phyloP scores from a whole-genome alignment of 2,797 vertebrate genomes.

The Craterocephalus amniculus region DNA sequence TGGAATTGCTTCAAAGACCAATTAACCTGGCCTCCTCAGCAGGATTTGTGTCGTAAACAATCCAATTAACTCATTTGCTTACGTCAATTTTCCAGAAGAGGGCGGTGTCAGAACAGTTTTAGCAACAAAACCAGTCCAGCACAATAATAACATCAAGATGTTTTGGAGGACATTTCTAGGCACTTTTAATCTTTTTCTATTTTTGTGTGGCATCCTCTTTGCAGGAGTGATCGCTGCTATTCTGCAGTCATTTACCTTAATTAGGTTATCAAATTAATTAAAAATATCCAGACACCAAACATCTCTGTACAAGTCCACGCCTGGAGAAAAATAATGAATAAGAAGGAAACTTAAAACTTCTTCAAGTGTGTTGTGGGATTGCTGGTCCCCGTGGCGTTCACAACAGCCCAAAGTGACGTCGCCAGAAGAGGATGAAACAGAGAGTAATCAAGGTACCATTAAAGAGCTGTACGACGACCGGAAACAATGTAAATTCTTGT shows the following conservation, averaged over 20 bases:
- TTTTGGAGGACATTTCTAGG: not conserved
- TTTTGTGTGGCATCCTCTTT: not conserved
- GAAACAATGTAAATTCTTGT: not conserved
- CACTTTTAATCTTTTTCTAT: not conserved
- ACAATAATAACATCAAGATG: slow-evolving; percentile 12
- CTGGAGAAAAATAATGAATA: not conserved
- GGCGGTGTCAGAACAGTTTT: slow-evolving; percentile 74
- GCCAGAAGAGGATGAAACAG: slow-evolving; percentile 29
- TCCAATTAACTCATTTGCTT: slow-evolving; percentile 70
- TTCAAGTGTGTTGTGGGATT: slow-evolving; percentile 20
- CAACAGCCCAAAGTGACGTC: slow-evolving; percentile 64
- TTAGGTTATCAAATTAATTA: not conserved
- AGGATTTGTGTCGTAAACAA: slow-evolving; percentile 35
- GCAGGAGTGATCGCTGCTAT: not conserved
- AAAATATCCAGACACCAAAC: not conserved
- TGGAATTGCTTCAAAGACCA: not conserved
- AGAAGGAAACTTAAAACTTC: slow-evolving; percentile 3
- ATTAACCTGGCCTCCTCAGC: slow-evolving; percentile 5
- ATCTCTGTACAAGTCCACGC: not conserved
- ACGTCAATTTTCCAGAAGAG: slow-evolving; percentile 74
- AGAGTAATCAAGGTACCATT: slow-evolving; percentile 13
- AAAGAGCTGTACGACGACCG: not conserved
- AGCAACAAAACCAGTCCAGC: slow-evolving; percentile 34
- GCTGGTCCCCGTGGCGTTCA: slow-evolving; percentile 21
- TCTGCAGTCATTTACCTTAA: not conserved